phyloP scores from a whole-genome alignment of 2,888 invertebrate genomes.

The Macrophya alboannulata region DNA sequence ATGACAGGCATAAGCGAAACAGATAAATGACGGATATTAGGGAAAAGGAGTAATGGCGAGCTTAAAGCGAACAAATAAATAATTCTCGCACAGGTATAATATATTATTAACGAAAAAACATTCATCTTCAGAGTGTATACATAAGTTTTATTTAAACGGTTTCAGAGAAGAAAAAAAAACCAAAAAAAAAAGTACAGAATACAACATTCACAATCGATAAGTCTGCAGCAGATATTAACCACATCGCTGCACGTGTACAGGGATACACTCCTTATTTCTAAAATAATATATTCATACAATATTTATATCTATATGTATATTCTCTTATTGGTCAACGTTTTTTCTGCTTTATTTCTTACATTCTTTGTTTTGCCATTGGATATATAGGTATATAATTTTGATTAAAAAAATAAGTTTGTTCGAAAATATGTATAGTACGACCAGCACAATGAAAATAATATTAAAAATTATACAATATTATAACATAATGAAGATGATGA shows the following conservation, averaged over 20 bases:
- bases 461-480: not conserved
- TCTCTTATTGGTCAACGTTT: too few species aligned
- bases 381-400: not conserved
- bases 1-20: slow-evolving; percentile 54
- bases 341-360: too few species aligned
- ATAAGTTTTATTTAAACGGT: slow-evolving; percentile 28
- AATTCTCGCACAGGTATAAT: slow-evolving; percentile 34
- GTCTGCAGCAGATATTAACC: not conserved
- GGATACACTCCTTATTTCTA: not conserved
- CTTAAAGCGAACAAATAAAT: slow-evolving; percentile 40
- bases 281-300: too few species aligned
- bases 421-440: not conserved
- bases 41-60: slow-evolving; percentile 47
- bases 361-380: not conserved
- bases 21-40: slow-evolving; percentile 49
- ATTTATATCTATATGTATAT: too few species aligned
- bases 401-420: not conserved
- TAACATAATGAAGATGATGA: not conserved
- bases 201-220: slow-evolving; percentile 16
- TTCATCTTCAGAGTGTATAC: not conserved
- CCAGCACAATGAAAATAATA: not conserved
- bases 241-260: not conserved
- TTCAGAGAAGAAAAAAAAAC: not conserved
- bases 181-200: not conserved
- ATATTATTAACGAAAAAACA: slow-evolving; percentile 19